Percentiles rank a stretch among this genome's conserved stretches.
Evolutionary conservation across 1,140 invertebrate species (phyloP).

Genomic region (Yoshiicerus persimilis): DNA sequence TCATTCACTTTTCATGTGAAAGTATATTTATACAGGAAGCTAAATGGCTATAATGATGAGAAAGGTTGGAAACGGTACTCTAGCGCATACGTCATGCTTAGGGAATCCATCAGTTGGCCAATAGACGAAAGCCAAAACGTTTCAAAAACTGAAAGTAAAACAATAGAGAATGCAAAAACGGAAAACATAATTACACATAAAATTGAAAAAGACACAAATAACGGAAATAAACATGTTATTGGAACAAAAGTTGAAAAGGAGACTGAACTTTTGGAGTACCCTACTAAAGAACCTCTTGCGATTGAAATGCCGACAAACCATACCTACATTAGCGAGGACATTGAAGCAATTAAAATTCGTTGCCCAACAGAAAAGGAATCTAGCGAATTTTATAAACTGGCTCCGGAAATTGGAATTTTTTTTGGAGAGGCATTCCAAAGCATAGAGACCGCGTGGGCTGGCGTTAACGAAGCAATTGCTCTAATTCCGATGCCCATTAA

Average conservation of each 20-base stretch:
- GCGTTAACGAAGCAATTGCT: background rate
- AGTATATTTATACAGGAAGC: background rate
- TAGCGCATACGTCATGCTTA: background rate
- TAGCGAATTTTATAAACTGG: no score
- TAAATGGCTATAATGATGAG: background rate
- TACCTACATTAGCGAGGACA: background rate
- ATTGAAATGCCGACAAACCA: no score
- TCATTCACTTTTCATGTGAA: background rate
- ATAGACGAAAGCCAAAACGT: background rate
- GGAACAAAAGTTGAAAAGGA: no score
- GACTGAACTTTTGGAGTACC: no score
- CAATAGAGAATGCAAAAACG: no score
- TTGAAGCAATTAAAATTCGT: background rate
- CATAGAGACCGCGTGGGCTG: background rate
- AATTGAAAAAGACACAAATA: no score
- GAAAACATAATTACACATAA: no score
- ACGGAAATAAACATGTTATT: background rate
- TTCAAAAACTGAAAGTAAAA: no score
- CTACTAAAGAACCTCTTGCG: no score
- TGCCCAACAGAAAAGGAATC: background rate
- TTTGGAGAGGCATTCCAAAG: background rate
- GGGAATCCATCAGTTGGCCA: background rate
- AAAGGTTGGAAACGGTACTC: no score
- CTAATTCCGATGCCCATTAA: background rate
- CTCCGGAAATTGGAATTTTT: no score